Evolutionary conservation across 2,888 invertebrate species (phyloP).

Genomic region (Odontomyia ornata): DNA sequence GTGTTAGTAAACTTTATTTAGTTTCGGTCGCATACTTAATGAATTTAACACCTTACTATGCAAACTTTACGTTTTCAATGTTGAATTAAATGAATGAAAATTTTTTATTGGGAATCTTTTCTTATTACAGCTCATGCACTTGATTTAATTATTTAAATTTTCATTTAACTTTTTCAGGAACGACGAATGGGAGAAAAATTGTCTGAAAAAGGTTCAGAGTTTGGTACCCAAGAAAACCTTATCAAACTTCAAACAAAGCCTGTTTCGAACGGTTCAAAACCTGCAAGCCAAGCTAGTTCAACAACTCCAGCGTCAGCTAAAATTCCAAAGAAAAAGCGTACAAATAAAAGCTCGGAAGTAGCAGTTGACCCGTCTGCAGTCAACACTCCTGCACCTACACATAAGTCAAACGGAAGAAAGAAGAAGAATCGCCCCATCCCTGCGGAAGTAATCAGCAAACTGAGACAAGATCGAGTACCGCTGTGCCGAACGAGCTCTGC

Average conservation of each 20-base stretch:
- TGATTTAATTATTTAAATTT: not conserved
- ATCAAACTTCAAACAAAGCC: not conserved
- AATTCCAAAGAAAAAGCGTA: not conserved
- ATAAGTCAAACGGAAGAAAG: not conserved
- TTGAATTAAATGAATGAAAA: no score
- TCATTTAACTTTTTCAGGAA: not conserved
- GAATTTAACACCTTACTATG: no score
- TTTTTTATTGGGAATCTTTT: no score
- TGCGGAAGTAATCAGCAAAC: slow-evolving; percentile 35
- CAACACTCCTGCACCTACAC: not conserved
- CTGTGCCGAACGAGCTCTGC: slow-evolving; percentile 37
- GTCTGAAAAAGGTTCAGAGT: slow-evolving; percentile 39
- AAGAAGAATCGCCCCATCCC: slow-evolving; percentile 50
- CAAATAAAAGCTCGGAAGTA: not conserved
- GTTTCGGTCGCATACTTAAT: no score
- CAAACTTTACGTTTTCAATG: no score
- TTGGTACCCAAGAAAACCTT: slow-evolving; percentile 31
- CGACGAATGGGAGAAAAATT: slow-evolving; percentile 31
- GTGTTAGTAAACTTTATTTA: no score
- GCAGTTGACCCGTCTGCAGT: not conserved
- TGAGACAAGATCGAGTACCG: slow-evolving; percentile 28
- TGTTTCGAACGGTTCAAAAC: not conserved
- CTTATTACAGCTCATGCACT: no score
- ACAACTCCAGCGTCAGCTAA: not conserved
- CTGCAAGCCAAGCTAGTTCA: not conserved